A percentile compares a stretch with the other conserved stretches of the same genome.
Conservation (phyloP, 2,888 invertebrate genomes). For the Rotaria socialis region DNA sequence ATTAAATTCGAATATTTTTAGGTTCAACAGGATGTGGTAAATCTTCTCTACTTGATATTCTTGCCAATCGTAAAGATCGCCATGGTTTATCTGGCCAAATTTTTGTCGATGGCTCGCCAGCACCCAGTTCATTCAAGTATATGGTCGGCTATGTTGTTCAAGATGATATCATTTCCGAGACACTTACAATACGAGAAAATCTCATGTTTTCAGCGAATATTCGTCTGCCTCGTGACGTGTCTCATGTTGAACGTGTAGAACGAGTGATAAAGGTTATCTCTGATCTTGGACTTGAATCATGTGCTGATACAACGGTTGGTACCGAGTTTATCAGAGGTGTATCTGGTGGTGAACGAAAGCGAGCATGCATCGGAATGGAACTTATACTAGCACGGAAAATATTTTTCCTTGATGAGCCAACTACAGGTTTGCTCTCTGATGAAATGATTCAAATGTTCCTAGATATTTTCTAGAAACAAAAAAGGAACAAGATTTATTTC, state of each 20-base stretch:
- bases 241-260: conserved; percentile 50
- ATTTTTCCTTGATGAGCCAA: conserved; percentile 59
- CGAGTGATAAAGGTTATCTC: conserved; percentile 53
- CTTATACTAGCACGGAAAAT: conserved; percentile 57
- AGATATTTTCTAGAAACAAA: no score
- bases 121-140: no score
- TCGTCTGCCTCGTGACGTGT: conserved; percentile 50
- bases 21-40: no score
- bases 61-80: no score
- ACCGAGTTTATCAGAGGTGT: conserved; percentile 59
- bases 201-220: conserved; percentile 51
- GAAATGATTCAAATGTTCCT: no score
- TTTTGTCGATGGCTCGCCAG: no score
- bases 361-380: conserved; percentile 60
- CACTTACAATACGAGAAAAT: conserved; percentile 53
- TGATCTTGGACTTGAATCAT: conserved; percentile 55
- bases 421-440: conserved; percentile 50
- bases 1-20: no score
- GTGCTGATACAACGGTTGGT: conserved; percentile 58
- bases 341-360: conserved; percentile 59
- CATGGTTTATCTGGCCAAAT: no score
- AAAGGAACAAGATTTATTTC: no score
- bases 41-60: no score
- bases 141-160: no score
- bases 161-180: conserved; percentile 54